Percentiles rank a stretch among this genome's conserved stretches.
phyloP scores from a whole-genome alignment of 2,797 vertebrate genomes.

The Darevskia mixta region DNA sequence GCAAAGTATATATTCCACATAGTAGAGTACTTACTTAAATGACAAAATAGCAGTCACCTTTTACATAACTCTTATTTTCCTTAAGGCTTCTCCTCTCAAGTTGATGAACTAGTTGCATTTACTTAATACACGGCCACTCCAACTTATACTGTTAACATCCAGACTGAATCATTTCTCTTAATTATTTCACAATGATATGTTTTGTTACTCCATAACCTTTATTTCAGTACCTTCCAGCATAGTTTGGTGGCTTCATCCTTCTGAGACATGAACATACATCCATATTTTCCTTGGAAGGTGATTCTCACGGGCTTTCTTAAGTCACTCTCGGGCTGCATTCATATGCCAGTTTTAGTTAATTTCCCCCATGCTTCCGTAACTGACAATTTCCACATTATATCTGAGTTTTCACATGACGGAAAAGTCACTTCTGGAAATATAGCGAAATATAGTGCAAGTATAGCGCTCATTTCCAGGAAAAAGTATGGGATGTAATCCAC shows the following conservation, averaged over 20 bases:
- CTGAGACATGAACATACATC: not conserved
- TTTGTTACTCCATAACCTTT: slow-evolving; percentile 2
- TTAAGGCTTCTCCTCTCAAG: slow-evolving; percentile 25
- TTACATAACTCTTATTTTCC: not conserved
- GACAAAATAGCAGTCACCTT: not conserved
- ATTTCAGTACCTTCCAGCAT: not conserved
- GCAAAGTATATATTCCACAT: not conserved
- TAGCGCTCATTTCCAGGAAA: too few species aligned
- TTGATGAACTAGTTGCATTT: not conserved
- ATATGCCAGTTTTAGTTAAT: too few species aligned
- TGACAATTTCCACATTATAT: too few species aligned
- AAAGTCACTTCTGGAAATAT: too few species aligned
- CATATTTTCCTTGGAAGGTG: not conserved
- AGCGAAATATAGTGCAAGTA: too few species aligned
- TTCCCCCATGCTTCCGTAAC: too few species aligned
- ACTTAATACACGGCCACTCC: slow-evolving; percentile 13
- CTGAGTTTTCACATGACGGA: too few species aligned
- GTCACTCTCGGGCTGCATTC: not conserved
- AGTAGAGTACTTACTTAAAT: not conserved
- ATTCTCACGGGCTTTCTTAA: not conserved
- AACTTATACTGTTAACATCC: not conserved
- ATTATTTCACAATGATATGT: not conserved
- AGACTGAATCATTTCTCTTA: slow-evolving; percentile 5
- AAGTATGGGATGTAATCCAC: too few species aligned
- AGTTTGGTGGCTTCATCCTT: not conserved